These are phyloP conservation scores for Toxostoma redivivum DNA, from an alignment of 2,113 vertebrate genomes.

Conservation along the genomic window DNA sequence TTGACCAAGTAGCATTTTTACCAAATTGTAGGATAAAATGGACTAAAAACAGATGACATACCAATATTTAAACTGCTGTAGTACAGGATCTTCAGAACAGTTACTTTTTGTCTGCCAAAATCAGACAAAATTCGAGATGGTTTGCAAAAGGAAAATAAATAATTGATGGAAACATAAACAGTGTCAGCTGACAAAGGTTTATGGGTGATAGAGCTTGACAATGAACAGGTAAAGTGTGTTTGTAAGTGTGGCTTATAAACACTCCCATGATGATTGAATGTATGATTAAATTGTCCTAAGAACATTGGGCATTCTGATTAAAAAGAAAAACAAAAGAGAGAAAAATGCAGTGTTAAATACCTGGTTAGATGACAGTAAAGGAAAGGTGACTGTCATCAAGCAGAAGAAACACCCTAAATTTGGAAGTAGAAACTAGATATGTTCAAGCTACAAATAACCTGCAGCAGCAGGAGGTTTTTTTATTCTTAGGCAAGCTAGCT, in stretches of 20 bases:
- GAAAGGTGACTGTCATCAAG: not conserved
- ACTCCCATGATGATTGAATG: not conserved
- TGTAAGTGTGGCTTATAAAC: not conserved
- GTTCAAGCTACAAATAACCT: constrained; percentile 32
- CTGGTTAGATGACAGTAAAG: not conserved
- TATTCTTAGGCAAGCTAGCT: not conserved
- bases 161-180: not conserved
- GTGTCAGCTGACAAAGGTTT: not conserved
- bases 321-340: not conserved
- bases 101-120: not conserved
- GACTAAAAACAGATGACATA: not conserved
- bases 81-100: not conserved
- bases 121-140: not conserved
- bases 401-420: constrained; percentile 17
- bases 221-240: not conserved
- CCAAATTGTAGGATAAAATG: not conserved
- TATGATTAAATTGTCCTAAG: not conserved
- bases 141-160: not conserved
- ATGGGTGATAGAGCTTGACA: not conserved
- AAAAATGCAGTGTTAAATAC: not conserved
- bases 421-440: constrained; percentile 36
- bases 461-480: not conserved
- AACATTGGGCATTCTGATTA: not conserved
- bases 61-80: not conserved
- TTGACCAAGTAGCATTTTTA: not conserved